A percentile compares a stretch with the other conserved stretches of the same genome.
These are phyloP conservation scores for Sesia bembeciformis DNA, from an alignment of 2,888 invertebrate species.

Conservation along the genomic window DNA sequence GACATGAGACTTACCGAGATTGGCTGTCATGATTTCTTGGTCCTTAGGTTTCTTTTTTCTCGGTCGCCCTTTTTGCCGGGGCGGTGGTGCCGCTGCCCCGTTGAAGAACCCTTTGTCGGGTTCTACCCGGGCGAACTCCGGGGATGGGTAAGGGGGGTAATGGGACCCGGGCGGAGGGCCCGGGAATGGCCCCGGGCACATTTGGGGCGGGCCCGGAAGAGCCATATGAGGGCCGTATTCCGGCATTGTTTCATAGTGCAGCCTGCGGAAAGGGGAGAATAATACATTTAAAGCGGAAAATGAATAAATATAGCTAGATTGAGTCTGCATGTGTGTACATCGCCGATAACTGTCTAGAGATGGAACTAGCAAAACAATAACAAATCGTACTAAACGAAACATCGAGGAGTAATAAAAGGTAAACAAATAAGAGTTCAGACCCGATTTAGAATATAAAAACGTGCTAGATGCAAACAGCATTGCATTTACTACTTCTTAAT, in stretches of 20 bases:
- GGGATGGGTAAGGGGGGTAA: conserved; percentile 75
- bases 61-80: conserved; percentile 93
- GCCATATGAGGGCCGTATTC: conserved; percentile 73
- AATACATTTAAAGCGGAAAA: neutral
- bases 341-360: too few species aligned
- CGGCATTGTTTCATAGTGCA: conserved; percentile 70
- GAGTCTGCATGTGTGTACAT: too few species aligned
- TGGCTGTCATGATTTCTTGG: conserved; percentile 88
- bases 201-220: conserved; percentile 73
- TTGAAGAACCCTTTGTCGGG: conserved; percentile 74
- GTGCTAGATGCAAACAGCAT: too few species aligned
- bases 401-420: too few species aligned
- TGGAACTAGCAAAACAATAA: too few species aligned
- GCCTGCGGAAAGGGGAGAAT: conserved; percentile 27
- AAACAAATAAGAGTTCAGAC: too few species aligned
- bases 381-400: too few species aligned
- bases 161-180: conserved; percentile 59
- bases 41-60: conserved; percentile 95
- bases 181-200: conserved; percentile 72
- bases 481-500: too few species aligned
- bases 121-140: conserved; percentile 70
- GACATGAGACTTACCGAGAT: conserved; percentile 79
- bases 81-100: conserved; percentile 73
- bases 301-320: neutral
- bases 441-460: too few species aligned